Conservation (phyloP, 2,888 invertebrate genomes). For the Plutella xylostella region DNA sequence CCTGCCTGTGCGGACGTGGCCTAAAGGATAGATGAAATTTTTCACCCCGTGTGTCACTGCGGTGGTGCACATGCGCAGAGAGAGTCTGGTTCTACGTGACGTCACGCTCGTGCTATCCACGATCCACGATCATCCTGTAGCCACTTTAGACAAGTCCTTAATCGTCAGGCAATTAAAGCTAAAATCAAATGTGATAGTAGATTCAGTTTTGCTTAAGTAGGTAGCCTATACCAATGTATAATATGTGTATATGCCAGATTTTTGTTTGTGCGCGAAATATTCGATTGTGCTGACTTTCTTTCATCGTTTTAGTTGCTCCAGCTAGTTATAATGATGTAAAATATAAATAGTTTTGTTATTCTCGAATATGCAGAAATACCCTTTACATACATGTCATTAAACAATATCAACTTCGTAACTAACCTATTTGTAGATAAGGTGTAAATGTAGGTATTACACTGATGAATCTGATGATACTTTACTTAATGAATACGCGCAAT, state of each 20-base stretch:
- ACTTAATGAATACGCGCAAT: too few species aligned
- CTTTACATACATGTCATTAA: neutral
- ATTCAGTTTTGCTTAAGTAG: too few species aligned
- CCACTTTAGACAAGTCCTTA: too few species aligned
- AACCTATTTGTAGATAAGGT: too few species aligned
- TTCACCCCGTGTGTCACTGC: slow-evolving; percentile 23
- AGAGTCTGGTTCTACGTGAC: neutral
- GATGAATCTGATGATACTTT: too few species aligned
- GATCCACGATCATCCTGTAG: too few species aligned
- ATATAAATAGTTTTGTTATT: neutral
- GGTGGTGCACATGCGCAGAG: neutral
- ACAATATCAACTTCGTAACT: too few species aligned
- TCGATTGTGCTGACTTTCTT: neutral
- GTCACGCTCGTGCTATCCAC: neutral
- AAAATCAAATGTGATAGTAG: too few species aligned
- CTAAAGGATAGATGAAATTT: slow-evolving; percentile 2
- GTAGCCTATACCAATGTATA: too few species aligned
- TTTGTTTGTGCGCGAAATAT: neutral
- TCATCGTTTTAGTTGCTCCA: neutral
- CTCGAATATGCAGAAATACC: neutral
- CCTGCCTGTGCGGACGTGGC: too few species aligned
- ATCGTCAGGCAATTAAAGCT: too few species aligned
- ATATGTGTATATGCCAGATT: neutral
- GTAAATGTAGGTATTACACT: too few species aligned
- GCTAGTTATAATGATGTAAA: neutral